Evolutionary conservation across 2,888 invertebrate genomes (phyloP), one percentile per base, ranked within the genome.

Genomic region (Rosalia funebris): DNA sequence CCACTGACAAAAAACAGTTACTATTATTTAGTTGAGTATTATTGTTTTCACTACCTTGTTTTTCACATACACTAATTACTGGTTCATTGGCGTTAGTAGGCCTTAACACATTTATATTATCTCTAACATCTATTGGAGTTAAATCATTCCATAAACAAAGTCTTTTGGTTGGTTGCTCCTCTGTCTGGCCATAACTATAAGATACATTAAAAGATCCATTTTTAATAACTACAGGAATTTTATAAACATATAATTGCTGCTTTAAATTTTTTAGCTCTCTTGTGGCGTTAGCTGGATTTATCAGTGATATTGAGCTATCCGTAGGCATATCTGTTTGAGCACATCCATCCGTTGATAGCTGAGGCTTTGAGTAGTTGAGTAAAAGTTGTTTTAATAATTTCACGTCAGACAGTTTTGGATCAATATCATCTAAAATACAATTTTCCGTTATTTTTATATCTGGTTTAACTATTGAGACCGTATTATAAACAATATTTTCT

Each of bases 371-470:
- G 10, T 31, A 10, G 1, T 16, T 15, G 37, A 37, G 42, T 11
- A 71, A 16, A 3, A 71, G 36, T 9, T 61, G 44, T 36, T 70
- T 71, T 10, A 70, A n/a, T 2, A 69, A 12, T 37, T 60, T 31
- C n/a, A 39, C 15, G 15, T 72, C 71, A 5, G 47, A 62, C 12
- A 56, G 31, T 32, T 57, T 63, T 7, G 39, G 42, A 14, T 64
- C 47, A 1, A 65, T 34, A 3, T 54, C 36, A 11, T 64, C 57
- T 5, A 65, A 34, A 10, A 69, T 3, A 12, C 39, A 17, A 15
- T 50, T 63, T 45, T 68, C 65, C 55, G 63, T 62, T 15, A 71
- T 63, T 12, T 39, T 45, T 10, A 72, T 62, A 34, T 66, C 60
- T 1, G 69, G 67, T 45, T 34, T 60, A 10, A 69, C 62, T 15